Evolutionary conservation across 2,113 vertebrate species (phyloP).

Genomic region (Chloebia gouldiae): DNA sequence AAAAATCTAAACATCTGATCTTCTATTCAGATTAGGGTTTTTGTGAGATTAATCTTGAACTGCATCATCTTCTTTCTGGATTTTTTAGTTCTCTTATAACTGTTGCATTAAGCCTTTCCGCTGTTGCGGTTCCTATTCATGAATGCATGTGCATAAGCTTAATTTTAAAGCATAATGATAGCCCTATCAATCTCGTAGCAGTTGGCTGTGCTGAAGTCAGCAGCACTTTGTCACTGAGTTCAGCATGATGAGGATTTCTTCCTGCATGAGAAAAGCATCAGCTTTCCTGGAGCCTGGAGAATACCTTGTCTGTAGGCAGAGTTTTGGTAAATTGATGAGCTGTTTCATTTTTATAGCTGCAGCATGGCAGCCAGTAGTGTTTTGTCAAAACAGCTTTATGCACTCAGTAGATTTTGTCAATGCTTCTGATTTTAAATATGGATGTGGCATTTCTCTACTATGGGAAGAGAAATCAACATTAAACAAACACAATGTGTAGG

Average conservation of each 20-base stretch:
- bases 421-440: conserved; percentile 26
- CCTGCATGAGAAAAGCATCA: neutral
- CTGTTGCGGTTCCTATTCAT: neutral
- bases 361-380: neutral
- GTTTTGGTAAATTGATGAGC: neutral
- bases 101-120: neutral
- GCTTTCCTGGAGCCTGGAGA: neutral
- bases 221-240: neutral
- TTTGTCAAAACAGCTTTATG: conserved; percentile 17
- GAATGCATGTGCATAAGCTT: neutral
- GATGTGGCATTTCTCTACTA: neutral
- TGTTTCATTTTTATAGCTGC: neutral
- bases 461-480: neutral
- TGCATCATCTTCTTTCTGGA: neutral
- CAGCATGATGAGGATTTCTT: neutral
- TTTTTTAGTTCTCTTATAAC: neutral
- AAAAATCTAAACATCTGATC: neutral
- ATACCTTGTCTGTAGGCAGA: neutral
- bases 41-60: neutral
- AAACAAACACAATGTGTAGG: conserved; percentile 13
- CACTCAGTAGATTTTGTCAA: conserved; percentile 6
- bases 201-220: neutral
- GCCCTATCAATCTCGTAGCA: neutral
- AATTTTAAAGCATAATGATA: neutral
- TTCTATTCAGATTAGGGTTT: neutral